Conservation (phyloP, 2,113 vertebrate genomes). For the Cardinalis cardinalis region DNA sequence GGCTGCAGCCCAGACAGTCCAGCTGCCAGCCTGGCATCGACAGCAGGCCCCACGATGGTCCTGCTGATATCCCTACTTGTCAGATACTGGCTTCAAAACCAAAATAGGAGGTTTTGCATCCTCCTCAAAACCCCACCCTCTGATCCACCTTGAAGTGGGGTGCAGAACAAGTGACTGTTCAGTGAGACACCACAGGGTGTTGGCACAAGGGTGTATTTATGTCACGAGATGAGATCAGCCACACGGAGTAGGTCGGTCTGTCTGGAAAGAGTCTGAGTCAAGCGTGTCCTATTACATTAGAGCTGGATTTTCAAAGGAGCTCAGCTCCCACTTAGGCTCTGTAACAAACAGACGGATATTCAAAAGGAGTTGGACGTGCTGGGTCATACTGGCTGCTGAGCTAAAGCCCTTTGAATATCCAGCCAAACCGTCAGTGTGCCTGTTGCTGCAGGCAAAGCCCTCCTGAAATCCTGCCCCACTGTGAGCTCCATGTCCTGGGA, state of each 20-base stretch:
- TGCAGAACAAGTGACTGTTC: not conserved
- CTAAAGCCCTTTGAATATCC: conserved; percentile 33
- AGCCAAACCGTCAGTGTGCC: not conserved
- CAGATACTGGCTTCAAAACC: not conserved
- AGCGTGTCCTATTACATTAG: conserved; percentile 44
- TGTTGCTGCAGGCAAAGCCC: conserved; percentile 18
- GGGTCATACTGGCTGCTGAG: conserved; percentile 18
- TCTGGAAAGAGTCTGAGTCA: conserved; percentile 38
- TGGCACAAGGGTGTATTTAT: conserved; percentile 4
- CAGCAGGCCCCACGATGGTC: not conserved
- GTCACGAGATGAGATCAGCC: conserved; percentile 51
- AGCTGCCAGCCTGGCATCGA: not conserved
- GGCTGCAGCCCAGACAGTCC: not conserved
- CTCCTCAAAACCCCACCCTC: not conserved
- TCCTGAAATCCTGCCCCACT: not conserved
- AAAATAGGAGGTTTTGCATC: not conserved
- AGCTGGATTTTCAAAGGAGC: conserved; percentile 33
- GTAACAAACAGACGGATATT: not conserved
- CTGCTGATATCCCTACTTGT: not conserved
- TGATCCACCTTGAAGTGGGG: not conserved
- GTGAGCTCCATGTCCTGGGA: not conserved
- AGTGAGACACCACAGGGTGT: not conserved
- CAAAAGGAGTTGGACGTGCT: not conserved
- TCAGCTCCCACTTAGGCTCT: not conserved
- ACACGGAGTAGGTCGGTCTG: not conserved